Evolutionary conservation across 2,797 vertebrate species (phyloP), one percentile per base, ranked within the genome.

Genomic region (Florisuga fusca): DNA sequence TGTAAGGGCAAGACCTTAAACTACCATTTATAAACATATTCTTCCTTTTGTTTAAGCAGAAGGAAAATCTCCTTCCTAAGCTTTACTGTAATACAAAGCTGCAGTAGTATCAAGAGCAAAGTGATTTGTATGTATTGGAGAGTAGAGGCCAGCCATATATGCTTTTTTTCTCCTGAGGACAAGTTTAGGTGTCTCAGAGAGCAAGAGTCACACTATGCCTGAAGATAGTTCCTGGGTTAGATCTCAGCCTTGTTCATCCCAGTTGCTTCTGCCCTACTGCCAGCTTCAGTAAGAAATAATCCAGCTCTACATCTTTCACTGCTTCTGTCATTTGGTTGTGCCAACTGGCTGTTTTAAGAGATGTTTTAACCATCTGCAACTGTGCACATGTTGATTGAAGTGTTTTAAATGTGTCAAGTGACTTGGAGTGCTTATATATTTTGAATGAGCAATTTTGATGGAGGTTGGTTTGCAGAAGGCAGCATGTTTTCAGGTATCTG

Each of bases 361-460:
- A 29, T 61, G 20, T 86, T 78, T 72, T 54, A 77, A 31, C 1
- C 3, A 54, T 83, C 77, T 80, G 4, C 33, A 72, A 7, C 75
- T 92, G n/a, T 74, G 57, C 75, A 23, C 1, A 2, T 55, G 19
- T 48, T 59, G 34, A 63, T 67, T 2, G 6, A 77, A 45, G 50
- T 85, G 41, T 80, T 92, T 83, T 14, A 45, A 50, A 54, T 50
- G 48, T 62, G 62, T 71, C 41, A 27, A 10, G 9, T 67, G 34
- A 17, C 38, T 84, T 67, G 34, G 53, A 71, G 16, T 9, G 31
- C 9, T 26, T 67, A 53, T 55, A 0, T 57, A 16, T 38, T 27
- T 57, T 59, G 61, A 57, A 0, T n/a, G 59, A 76, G 20, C 20
- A n/a, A 12, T n/a, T 53, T 57, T 0, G 0, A 8, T n/a, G 50